phyloP scores from a whole-genome alignment of 2,797 vertebrate genomes.

The Platyrinchus mystaceus region DNA sequence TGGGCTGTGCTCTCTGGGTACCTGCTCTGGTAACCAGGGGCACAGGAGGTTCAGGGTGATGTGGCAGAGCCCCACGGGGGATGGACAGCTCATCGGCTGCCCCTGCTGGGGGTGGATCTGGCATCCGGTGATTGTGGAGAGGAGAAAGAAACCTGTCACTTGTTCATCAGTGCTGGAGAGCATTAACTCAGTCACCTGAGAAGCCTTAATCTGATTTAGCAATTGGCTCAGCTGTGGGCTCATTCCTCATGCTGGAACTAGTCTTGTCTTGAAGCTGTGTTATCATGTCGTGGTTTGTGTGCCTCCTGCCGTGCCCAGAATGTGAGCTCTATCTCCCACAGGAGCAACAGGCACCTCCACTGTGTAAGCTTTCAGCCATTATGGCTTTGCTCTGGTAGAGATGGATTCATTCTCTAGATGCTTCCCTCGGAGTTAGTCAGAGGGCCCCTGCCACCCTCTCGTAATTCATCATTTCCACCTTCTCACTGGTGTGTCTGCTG shows the following conservation, averaged over 20 bases:
- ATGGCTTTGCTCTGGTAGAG: neutral
- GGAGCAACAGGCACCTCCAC: neutral
- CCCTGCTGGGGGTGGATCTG: neutral
- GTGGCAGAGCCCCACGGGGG: neutral
- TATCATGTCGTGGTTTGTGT: neutral
- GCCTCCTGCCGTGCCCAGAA: neutral
- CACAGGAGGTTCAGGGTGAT: accelerated
- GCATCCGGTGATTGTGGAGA: neutral
- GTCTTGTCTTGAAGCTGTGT: neutral
- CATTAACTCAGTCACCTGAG: neutral
- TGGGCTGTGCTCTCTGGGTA: neutral
- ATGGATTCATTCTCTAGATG: neutral
- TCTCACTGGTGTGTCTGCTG: neutral
- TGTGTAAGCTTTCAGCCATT: neutral
- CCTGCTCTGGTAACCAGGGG: neutral
- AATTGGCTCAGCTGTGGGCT: neutral
- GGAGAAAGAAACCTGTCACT: neutral
- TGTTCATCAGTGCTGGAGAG: neutral
- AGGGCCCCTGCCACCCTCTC: neutral
- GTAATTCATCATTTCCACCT: neutral
- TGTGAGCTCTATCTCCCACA: neutral
- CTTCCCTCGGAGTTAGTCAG: neutral
- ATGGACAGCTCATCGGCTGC: accelerated
- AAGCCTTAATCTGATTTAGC: neutral
- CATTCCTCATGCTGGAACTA: neutral